A percentile compares a stretch with the other conserved stretches of the same genome.
Conservation (phyloP, 1,140 invertebrate genomes). For the Eciton burchellii region DNA sequence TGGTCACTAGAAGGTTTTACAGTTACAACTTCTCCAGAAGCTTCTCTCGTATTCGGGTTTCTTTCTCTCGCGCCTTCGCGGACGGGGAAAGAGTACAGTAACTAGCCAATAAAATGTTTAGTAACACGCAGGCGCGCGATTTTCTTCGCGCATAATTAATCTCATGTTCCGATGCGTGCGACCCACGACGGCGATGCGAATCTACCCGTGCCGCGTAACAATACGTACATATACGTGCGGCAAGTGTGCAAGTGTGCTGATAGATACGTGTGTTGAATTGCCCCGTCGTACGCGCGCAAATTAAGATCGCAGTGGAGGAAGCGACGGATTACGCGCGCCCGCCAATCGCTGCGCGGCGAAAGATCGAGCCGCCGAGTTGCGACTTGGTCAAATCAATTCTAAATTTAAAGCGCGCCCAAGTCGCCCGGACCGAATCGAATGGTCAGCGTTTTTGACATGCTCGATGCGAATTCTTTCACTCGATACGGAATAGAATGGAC, state of each 20-base stretch:
- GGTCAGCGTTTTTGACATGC: background rate
- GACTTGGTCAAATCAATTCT: constrained; percentile 12
- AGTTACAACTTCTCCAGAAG: no score
- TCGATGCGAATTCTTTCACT: background rate
- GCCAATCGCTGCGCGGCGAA: constrained; percentile 11
- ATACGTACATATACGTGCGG: no score
- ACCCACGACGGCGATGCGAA: background rate
- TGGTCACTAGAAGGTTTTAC: no score
- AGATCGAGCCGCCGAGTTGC: background rate
- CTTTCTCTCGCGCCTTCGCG: no score
- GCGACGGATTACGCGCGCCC: constrained; percentile 44
- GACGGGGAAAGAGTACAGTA: no score
- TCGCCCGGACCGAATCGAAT: background rate
- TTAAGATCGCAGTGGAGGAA: constrained; percentile 46
- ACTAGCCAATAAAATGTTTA: no score
- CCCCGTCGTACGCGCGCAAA: constrained; percentile 20
- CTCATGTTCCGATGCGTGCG: no score
- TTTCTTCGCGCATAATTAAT: no score
- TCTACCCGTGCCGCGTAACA: background rate
- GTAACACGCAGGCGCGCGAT: no score
- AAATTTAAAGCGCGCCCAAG: constrained; percentile 32
- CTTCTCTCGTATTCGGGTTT: no score
- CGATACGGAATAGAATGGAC: no score
- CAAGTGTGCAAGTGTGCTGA: constrained; percentile 26
- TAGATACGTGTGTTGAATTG: background rate